Conservation (phyloP, 2,113 vertebrate genomes). For the Malaclemys terrapin region DNA sequence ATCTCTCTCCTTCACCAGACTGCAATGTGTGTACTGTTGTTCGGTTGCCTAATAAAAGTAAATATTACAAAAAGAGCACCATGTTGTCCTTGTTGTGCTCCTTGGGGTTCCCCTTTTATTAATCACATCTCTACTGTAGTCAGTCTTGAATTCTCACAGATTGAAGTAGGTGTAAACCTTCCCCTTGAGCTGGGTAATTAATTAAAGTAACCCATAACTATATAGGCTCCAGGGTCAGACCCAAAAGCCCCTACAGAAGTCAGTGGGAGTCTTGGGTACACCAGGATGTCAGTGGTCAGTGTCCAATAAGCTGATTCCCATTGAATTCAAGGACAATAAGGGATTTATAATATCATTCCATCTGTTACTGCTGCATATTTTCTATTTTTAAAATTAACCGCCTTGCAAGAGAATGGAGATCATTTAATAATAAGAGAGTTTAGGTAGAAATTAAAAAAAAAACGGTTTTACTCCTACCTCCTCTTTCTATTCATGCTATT, state of each 20-base stretch:
- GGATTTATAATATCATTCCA: not conserved
- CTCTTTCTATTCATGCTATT: not conserved
- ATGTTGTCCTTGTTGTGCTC: not conserved
- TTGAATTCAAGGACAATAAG: not conserved
- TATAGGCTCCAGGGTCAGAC: not conserved
- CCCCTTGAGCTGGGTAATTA: not conserved
- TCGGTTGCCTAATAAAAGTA: not conserved
- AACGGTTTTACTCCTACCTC: not conserved
- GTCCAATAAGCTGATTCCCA: not conserved
- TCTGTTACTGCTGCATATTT: not conserved
- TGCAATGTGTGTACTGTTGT: no score
- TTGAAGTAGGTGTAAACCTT: not conserved
- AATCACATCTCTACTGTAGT: no score
- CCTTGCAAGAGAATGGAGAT: not conserved
- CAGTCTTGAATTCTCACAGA: not conserved
- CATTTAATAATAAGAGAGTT: not conserved
- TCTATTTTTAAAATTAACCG: not conserved
- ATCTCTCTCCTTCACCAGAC: no score
- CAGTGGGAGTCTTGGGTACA: accelerated
- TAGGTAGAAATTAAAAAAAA: not conserved
- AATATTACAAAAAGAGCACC: not conserved
- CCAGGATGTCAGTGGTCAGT: accelerated
- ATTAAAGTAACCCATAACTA: not conserved
- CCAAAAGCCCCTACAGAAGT: not conserved
- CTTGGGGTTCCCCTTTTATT: no score